Percentiles rank a stretch among this genome's conserved stretches.
Evolutionary conservation across 2,888 invertebrate genomes (phyloP).

Genomic region (Pollenia amentaria): DNA sequence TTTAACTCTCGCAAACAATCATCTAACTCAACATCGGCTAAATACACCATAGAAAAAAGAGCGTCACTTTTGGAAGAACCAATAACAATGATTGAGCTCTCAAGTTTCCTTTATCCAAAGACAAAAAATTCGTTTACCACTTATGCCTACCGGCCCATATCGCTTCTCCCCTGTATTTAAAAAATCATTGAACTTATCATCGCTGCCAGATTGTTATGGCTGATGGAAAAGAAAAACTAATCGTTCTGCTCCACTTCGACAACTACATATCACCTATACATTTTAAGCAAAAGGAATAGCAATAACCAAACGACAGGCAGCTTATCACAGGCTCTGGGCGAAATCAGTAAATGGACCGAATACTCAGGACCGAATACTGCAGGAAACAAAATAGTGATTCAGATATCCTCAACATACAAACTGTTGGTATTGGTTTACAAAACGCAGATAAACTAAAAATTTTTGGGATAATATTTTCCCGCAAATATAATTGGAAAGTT

Average conservation of each 20-base stretch:
- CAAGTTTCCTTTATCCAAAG: no score
- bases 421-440: no score
- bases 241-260: no score
- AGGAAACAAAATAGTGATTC: not conserved
- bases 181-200: no score
- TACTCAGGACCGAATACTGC: no score
- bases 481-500: not conserved
- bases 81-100: no score
- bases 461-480: not conserved
- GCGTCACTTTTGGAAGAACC: no score
- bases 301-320: not conserved
- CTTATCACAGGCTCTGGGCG: not conserved
- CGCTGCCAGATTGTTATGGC: conserved; percentile 27
- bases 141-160: conserved; percentile 40
- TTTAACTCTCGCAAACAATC: no score
- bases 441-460: no score
- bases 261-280: not conserved
- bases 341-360: not conserved
- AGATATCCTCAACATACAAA: not conserved
- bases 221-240: no score
- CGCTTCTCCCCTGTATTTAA: conserved; percentile 43
- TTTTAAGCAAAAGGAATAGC: conserved; percentile 1
- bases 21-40: no score
- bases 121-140: conserved; percentile 32
- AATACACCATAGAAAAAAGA: no score